A percentile compares a stretch with the other conserved stretches of the same genome.
Conservation (phyloP, 2,797 vertebrate genomes). For the Rhinoraja longicauda region DNA sequence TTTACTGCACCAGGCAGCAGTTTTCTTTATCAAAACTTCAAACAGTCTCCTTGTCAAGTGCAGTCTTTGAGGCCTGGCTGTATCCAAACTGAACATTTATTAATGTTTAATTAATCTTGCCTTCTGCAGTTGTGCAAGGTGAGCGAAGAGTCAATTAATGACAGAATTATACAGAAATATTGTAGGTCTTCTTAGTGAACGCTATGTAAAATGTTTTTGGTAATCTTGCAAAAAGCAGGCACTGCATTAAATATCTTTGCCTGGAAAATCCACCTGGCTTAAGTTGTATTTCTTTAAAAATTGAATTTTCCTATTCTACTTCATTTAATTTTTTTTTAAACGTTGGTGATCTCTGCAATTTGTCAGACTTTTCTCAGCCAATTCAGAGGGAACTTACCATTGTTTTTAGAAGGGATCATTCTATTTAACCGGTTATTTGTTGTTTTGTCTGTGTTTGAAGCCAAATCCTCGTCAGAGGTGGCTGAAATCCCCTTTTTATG, state of each 20-base stretch:
- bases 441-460: background rate
- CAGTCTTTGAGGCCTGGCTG: conserved; percentile 59
- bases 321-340: background rate
- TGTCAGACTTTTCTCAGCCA: background rate
- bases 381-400: background rate
- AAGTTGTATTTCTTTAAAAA: background rate
- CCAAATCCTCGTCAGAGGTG: background rate
- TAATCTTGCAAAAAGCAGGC: conserved; percentile 27
- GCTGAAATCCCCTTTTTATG: too few relatives aligned
- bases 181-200: background rate
- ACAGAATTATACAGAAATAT: conserved; percentile 7
- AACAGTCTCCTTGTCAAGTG: conserved; percentile 47
- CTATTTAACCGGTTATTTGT: background rate
- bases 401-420: background rate
- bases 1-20: conserved; percentile 60
- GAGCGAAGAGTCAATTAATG: conserved; percentile 35
- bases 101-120: conserved; percentile 72
- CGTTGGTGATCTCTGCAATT: background rate
- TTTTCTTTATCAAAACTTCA: conserved; percentile 60
- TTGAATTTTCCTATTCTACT: background rate
- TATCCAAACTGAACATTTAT: conserved; percentile 52
- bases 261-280: background rate
- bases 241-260: conserved; percentile 2
- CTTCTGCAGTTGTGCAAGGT: conserved; percentile 47
- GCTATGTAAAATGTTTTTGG: background rate